Base-by-base conservation (phyloP, 2,888 invertebrate genomes). In the Melanophora roralis region DNA sequence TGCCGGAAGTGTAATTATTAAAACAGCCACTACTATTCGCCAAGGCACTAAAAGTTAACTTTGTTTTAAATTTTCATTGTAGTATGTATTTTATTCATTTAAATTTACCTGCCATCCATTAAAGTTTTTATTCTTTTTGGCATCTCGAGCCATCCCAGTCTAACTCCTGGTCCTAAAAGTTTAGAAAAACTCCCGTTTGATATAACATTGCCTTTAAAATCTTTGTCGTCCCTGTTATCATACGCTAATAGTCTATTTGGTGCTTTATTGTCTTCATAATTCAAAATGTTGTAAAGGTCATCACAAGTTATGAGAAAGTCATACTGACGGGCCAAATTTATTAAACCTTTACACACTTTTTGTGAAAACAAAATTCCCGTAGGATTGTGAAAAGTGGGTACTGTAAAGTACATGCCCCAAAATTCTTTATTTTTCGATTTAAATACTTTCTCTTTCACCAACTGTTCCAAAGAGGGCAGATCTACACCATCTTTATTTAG, bases 121-220 rank as follows among this genome's bases (percentile, higher is more conserved):
- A 88, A 84, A 0, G 87, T 85, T 40, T 90, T 89, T 12, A 91
- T 80, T 27, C 89, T 87, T 2, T 90, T 84, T 1, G 92, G 90
- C 19, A 91, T 90, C 85, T 94, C 93, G 23, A 93, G 86, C 94
- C 94, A 94, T 2, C 94, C 94, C 12, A 93, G 85, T n/a, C 94
- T 90, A 14, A 93, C 84, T 0, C 92, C 93, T 0, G 94, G 93
- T 0, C 91, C 92, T 71, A 94, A 86, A 59, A 93, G 91, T 88
- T 94, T 94, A 0, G 93, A 93, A 86, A 94, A 93, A 1, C 92
- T 91, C 21, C 93, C 92, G 85, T 93, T 93, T 0, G 93, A 93
- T 40, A 94, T 89, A 3, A 93, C 91, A 86, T 92, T 90, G 0
- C 93, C 92, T 19, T 86, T 86, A 74, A 89, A 91, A 12, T 88